phyloP scores from a whole-genome alignment of 2,113 vertebrate genomes.

The Lophius piscatorius region DNA sequence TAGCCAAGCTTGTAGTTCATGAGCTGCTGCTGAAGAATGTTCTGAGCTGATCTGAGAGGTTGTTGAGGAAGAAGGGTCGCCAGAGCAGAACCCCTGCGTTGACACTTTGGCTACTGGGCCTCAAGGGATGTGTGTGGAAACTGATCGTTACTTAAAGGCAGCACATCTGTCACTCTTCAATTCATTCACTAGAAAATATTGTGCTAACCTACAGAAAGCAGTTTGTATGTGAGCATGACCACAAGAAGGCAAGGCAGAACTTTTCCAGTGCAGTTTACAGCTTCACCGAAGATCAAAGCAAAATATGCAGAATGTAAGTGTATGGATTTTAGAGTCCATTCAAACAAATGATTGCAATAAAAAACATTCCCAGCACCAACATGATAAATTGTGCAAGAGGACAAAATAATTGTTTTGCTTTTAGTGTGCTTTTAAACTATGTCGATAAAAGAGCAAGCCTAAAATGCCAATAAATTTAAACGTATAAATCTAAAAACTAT shows the following conservation, averaged over 20 bases:
- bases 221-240: not conserved
- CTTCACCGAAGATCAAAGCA: not conserved
- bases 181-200: no score
- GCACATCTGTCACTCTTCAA: no score
- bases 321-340: not conserved
- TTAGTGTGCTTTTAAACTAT: not conserved
- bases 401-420: not conserved
- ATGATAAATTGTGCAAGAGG: not conserved
- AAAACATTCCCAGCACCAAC: no score
- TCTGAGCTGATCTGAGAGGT: no score
- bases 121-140: no score
- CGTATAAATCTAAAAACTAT: not conserved
- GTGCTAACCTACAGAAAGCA: not conserved
- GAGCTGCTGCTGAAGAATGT: no score
- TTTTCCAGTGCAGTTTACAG: not conserved
- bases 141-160: no score
- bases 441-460: not conserved
- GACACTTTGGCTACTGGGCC: no score
- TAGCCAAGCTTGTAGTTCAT: no score
- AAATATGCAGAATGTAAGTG: not conserved
- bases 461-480: no score
- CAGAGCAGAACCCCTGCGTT: no score
- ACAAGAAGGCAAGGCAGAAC: not conserved
- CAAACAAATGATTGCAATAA: not conserved
- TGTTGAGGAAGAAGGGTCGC: no score